phyloP scores from a whole-genome alignment of 2,888 invertebrate genomes.

The Latrodectus elegans region DNA sequence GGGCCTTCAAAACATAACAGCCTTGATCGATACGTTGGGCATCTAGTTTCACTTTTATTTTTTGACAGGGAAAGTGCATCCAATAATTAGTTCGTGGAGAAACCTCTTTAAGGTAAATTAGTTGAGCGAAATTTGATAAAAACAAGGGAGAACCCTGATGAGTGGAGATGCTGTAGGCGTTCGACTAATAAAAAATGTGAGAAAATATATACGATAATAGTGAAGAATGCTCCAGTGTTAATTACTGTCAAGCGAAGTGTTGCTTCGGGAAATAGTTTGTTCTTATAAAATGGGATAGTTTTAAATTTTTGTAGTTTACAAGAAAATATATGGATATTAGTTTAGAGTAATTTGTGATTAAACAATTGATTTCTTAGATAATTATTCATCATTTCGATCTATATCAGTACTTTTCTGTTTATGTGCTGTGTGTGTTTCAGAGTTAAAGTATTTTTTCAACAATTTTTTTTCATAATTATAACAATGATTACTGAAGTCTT shows the following conservation, averaged over 20 bases:
- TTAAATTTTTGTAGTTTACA: neutral
- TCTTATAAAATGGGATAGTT: neutral
- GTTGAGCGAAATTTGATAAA: slow-evolving; percentile 53
- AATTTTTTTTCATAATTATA: no score
- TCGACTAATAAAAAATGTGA: slow-evolving; percentile 7
- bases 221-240: slow-evolving; percentile 29
- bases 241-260: slow-evolving; percentile 52
- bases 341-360: no score
- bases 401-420: no score
- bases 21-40: slow-evolving; percentile 19
- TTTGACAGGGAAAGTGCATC: slow-evolving; percentile 52
- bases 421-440: no score
- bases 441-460: no score
- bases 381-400: no score
- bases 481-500: no score
- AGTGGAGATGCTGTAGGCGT: neutral
- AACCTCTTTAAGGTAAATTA: slow-evolving; percentile 63
- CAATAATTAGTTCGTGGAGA: slow-evolving; percentile 53
- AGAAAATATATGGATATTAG: no score
- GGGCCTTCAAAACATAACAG: neutral
- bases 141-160: slow-evolving; percentile 23
- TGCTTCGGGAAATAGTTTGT: slow-evolving; percentile 4
- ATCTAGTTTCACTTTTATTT: slow-evolving; percentile 46
- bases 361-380: no score
- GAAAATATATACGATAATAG: slow-evolving; percentile 12